Conservation (phyloP, 1,140 invertebrate species). For the Cotesia chilonis region DNA sequence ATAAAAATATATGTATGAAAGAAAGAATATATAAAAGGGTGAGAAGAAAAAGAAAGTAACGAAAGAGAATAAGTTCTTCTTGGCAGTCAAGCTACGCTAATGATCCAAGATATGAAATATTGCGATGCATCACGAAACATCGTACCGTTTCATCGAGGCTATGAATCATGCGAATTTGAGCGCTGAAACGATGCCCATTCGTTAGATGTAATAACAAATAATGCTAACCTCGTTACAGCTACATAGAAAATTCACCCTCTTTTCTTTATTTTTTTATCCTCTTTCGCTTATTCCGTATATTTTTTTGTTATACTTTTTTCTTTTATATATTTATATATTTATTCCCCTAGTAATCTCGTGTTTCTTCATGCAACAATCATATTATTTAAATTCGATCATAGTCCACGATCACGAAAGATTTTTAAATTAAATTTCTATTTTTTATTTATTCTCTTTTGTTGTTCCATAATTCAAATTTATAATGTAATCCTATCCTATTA, state of each 20-base stretch:
- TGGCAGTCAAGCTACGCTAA: conserved; percentile 29
- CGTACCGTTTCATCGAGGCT: conserved; percentile 39
- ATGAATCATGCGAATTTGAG: conserved; percentile 36
- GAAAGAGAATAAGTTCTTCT: conserved; percentile 28
- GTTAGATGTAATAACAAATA: conserved; percentile 46
- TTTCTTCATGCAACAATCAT: conserved; percentile 25
- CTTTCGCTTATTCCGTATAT: conserved; percentile 1
- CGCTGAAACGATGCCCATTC: conserved; percentile 47
- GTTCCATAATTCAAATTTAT: not conserved
- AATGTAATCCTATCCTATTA: no score
- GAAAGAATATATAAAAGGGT: not conserved
- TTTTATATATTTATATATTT: conserved; percentile 16
- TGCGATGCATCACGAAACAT: conserved; percentile 41
- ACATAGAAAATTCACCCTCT: conserved; percentile 32
- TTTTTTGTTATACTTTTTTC: conserved; percentile 7
- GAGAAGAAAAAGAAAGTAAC: conserved; percentile 4
- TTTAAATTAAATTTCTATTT: conserved; percentile 1
- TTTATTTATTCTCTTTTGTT: not conserved
- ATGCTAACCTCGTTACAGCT: conserved; percentile 39
- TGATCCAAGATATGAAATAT: conserved; percentile 40
- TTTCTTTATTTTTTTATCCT: conserved; percentile 16
- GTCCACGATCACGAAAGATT: conserved; percentile 23
- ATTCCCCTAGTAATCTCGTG: conserved; percentile 13
- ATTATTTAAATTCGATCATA: conserved; percentile 36
- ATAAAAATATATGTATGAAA: not conserved